Percentiles rank a stretch among this genome's conserved stretches.
phyloP scores from a whole-genome alignment of 2,888 invertebrate genomes.

The Caenorhabditis sp. region DNA sequence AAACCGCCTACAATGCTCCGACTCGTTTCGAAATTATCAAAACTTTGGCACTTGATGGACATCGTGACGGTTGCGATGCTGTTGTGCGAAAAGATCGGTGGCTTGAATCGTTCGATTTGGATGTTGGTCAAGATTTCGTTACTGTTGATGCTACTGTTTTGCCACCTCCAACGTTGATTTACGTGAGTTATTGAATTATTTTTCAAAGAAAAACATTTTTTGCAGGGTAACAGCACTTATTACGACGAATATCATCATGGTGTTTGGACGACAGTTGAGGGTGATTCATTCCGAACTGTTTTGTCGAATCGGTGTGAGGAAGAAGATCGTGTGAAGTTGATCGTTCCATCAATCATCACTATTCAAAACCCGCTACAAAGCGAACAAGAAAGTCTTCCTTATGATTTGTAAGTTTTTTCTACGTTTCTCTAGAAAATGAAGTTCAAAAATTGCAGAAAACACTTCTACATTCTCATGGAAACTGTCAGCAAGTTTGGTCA shows the following conservation, averaged over 20 bases:
- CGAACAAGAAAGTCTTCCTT: not conserved
- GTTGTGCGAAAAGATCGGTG: no score
- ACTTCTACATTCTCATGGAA: not conserved
- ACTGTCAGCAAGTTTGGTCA: not conserved
- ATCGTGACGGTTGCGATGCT: no score
- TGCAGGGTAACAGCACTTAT: not conserved
- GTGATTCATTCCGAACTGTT: not conserved
- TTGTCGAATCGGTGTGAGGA: not conserved
- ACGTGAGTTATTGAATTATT: no score
- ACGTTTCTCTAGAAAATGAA: no score
- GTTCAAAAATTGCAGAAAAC: no score
- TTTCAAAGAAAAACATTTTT: not conserved
- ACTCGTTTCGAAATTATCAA: no score
- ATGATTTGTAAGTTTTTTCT: not conserved
- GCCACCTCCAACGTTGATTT: no score
- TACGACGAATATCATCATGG: not conserved
- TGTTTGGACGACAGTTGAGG: not conserved
- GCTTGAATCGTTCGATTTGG: no score
- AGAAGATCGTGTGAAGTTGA: not conserved
- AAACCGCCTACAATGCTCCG: no score
- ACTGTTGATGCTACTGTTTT: no score
- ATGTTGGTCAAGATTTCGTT: no score
- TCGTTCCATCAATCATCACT: constrained; percentile 1
- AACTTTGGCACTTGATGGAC: no score
- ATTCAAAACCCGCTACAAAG: not conserved